phyloP scores from a whole-genome alignment of 2,797 vertebrate species.

The Halcyon smyrnensis region DNA sequence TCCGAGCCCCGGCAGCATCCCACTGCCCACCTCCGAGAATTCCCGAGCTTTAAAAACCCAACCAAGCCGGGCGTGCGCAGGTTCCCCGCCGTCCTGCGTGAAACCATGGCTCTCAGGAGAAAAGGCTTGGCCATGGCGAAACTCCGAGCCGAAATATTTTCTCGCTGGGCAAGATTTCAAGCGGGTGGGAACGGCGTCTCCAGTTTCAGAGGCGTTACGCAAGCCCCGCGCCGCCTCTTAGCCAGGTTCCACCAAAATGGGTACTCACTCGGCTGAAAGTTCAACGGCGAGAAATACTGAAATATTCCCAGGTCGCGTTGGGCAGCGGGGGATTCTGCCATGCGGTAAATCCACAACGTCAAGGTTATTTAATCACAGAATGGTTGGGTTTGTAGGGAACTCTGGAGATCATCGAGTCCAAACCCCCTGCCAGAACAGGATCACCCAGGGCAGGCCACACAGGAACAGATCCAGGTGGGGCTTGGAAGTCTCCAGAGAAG shows the following conservation, averaged over 20 bases:
- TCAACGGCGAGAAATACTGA: not conserved
- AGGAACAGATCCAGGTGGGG: too few relatives aligned
- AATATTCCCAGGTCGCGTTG: not conserved
- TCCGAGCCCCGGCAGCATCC: not conserved
- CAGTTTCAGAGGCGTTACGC: constrained; percentile 26
- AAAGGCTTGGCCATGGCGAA: not conserved
- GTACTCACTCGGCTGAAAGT: constrained; percentile 40
- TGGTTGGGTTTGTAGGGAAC: too few relatives aligned
- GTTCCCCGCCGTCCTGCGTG: rapidly evolving
- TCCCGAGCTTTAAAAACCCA: not conserved
- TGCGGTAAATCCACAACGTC: not conserved
- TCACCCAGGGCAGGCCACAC: too few relatives aligned
- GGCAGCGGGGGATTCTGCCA: not conserved
- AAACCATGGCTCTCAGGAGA: not conserved
- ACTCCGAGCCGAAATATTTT: not conserved
- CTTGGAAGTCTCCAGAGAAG: too few relatives aligned
- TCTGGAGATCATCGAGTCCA: too few relatives aligned
- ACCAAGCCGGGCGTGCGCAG: not conserved
- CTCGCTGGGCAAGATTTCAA: constrained; percentile 18
- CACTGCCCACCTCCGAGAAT: not conserved
- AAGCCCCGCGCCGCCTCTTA: not conserved
- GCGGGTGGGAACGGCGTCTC: not conserved
- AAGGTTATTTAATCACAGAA: not conserved
- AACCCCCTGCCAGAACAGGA: too few relatives aligned
- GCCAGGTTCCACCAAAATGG: constrained; percentile 4